Evolutionary conservation across 2,888 invertebrate genomes (phyloP).

Genomic region (Drosophila ezoana): DNA sequence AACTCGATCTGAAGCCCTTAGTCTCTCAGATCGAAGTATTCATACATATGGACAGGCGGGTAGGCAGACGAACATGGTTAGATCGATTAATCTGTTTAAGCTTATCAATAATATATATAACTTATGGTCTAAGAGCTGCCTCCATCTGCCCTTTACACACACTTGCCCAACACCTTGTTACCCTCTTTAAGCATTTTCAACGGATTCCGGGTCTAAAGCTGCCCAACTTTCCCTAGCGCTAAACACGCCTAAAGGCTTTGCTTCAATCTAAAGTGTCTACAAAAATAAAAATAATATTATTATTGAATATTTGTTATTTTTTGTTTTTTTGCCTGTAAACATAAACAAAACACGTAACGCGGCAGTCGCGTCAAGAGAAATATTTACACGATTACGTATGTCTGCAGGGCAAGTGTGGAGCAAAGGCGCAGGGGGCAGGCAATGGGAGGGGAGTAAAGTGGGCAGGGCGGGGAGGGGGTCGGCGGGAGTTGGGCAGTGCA

Average conservation of each 20-base stretch:
- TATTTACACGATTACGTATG: conserved; percentile 50
- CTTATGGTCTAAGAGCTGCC: no score
- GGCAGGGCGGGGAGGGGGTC: neutral
- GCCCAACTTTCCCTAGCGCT: conserved; percentile 11
- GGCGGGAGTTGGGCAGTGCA: neutral
- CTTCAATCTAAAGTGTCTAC: conserved; percentile 7
- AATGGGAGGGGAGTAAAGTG: neutral
- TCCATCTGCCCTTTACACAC: no score
- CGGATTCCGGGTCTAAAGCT: no score
- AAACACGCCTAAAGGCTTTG: neutral
- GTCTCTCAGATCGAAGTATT: no score
- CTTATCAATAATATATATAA: no score
- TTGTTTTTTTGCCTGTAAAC: conserved; percentile 16
- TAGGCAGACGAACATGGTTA: no score
- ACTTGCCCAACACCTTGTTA: no score
- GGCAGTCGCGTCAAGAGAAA: conserved; percentile 38
- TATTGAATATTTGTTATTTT: conserved; percentile 39
- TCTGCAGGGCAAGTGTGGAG: neutral
- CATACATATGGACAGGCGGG: no score
- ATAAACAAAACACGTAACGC: conserved; percentile 51
- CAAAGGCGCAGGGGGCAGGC: neutral
- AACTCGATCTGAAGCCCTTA: no score
- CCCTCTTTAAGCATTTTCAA: no score
- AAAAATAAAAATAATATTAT: conserved; percentile 21
- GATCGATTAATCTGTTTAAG: no score